Evolutionary conservation across 1,140 invertebrate genomes (phyloP), one percentile per base, ranked within the genome.

Genomic region (Gerris buenoi): DNA sequence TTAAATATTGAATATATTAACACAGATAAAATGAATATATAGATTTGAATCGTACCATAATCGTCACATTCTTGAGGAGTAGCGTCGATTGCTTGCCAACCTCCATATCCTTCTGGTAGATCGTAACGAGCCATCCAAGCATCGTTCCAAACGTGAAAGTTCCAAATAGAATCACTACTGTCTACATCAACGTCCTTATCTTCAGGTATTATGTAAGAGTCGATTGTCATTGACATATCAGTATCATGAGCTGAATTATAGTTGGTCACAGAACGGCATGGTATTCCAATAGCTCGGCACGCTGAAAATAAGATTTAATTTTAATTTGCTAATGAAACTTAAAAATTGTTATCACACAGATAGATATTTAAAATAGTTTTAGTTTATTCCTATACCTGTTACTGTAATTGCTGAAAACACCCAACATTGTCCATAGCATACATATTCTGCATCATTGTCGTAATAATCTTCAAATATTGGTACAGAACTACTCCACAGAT

Each of bases 131-230:
- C 79, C 84, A 90, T 88, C 88, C 88, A 91, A 61, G 87, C 86
- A 69, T 91, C 89, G 73, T 88, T 90, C 89, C 89, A 91, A 0
- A 88, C 86, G 74, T 91, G 89, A 79, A 89, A 92, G 77, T 90
- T 90, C 89, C 86, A 85, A 71, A 82, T 82, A 10, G 80, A 82
- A 73, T 85, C 83, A 67, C 0, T 25, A 27, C n/a, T 22, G 27
- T 62, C 27, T 25, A 27, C 22, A n/a, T 79, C 83, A 69, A 81
- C 80, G 68, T 82, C 81, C 69, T 82, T 79, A 1, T 82, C 82
- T 62, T 81, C 80, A 76, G 80, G 74, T 69, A 83, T 81, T 70
- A 84, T 83, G 73, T 85, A 88, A 62, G 77, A 78, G 71, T 85
- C 84, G 68, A 84, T 77, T 25, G 81, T 82, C n/a, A 85, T 72